Base-by-base conservation (phyloP, 2,113 vertebrate genomes). In the Reinhardtius hippoglossoides region DNA sequence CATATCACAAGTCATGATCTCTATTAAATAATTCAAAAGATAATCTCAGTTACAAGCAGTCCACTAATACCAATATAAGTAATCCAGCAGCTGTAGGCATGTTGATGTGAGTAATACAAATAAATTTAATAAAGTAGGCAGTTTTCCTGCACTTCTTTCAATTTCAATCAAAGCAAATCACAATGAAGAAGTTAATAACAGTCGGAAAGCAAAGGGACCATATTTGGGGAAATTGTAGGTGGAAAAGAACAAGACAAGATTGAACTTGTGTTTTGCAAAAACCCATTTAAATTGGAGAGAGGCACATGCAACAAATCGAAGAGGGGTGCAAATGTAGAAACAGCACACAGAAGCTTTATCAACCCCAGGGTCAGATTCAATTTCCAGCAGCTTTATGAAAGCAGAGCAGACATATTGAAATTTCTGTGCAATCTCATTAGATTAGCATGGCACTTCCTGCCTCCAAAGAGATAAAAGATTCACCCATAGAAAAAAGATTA, bases 341-440 rank as follows among this genome's bases (percentile, higher is more conserved):
- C 40, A 18, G 46, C 15, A 50, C 46, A 18, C 4, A 7, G 46
- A 50, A 9, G 52, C 42, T 65, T 46, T 26, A 84, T 81, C 48
- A 73, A 56, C 66, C 48, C 72, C 46, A 10, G 68, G 59, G 66
- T 52, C 77, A 77, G 63, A 76, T 74, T 55, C 55, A 81, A 42
- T 83, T 59, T 60, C 13, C 50, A 69, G 57, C 68, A 58, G 31
- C 31, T 77, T 72, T 48, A 71, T 70, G 37, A 79, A 76, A 69
- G 56, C 66, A 82, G 63, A 64, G 52, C 9, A 61, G 42, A 64
- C 20, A 74, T 44, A 64, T 21, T 66, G 46, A 66, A 65, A 82
- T 76, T 27, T 74, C 65, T 63, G 31, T 78, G 56, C 31, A 40
- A 40, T 31, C 84, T 74, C 62, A 67, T 84, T 71, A 78, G 24